A percentile compares a stretch with the other conserved stretches of the same genome.
Conservation (phyloP, 23 tunicate genomes). For the Halocynthia aurantium region DNA sequence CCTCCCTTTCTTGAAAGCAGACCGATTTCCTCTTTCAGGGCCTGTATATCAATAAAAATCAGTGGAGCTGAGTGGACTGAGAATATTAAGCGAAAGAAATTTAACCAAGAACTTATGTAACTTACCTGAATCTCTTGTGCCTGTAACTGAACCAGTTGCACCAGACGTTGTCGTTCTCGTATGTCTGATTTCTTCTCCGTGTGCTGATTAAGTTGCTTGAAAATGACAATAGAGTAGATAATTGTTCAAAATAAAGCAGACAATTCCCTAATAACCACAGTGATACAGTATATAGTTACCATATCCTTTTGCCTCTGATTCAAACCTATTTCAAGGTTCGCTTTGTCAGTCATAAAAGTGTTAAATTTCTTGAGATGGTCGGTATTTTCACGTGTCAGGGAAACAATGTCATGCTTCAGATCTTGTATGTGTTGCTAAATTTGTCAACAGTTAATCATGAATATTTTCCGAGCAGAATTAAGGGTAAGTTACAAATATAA, state of each 20-base stretch:
- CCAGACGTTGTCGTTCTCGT: conserved; percentile 68
- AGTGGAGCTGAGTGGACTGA: background rate
- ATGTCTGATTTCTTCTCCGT: conserved; percentile 41
- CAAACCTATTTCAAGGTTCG: conserved; percentile 43
- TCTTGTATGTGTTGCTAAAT: conserved; percentile 45
- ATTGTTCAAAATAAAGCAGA: background rate
- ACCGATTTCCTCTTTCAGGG: conserved; percentile 94
- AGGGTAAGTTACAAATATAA: background rate
- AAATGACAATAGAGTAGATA: background rate
- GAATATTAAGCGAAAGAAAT: background rate
- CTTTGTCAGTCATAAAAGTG: conserved; percentile 64
- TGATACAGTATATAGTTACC: conserved; percentile 19
- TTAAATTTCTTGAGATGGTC: conserved; percentile 55
- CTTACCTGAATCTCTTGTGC: conserved; percentile 83
- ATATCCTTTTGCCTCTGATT: conserved; percentile 62
- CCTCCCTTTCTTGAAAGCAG: conserved; percentile 96
- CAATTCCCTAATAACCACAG: conserved; percentile 11
- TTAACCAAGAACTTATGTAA: background rate
- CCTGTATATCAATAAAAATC: conserved; percentile 18
- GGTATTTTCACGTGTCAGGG: conserved; percentile 78
- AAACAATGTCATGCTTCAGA: conserved; percentile 43
- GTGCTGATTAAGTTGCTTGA: conserved; percentile 34
- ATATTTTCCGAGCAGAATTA: background rate
- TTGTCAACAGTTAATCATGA: background rate
- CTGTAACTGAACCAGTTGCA: conserved; percentile 86